phyloP scores from a whole-genome alignment of 1,140 invertebrate species.

The Drosophila gunungcola region DNA sequence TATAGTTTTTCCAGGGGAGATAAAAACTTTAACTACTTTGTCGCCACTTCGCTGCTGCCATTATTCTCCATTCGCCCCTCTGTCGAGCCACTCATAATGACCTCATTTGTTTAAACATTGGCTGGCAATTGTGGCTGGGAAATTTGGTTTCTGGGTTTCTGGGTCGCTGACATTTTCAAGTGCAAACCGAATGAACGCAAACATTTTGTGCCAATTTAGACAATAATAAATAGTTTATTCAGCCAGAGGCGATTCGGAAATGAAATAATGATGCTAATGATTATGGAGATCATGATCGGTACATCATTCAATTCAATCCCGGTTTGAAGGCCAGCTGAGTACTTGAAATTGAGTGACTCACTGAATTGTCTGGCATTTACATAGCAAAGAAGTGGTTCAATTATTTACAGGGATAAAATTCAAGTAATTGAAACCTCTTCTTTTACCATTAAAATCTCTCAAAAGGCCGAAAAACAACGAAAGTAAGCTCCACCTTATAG shows the following conservation, averaged over 20 bases:
- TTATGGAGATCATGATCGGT: constrained; percentile 24
- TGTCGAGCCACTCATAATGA: constrained; percentile 55
- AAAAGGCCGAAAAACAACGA: no score
- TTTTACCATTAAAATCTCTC: no score
- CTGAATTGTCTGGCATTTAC: constrained; percentile 7
- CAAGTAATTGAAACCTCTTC: no score
- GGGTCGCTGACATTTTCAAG: constrained; percentile 61
- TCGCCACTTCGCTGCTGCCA: constrained; percentile 68
- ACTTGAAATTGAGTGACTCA: constrained; percentile 9
- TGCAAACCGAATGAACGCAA: constrained; percentile 43
- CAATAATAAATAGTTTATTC: constrained; percentile 42
- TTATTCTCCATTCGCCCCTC: constrained; percentile 32
- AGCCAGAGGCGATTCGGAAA: constrained; percentile 5
- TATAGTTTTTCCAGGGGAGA: constrained; percentile 44
- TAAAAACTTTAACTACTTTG: constrained; percentile 81
- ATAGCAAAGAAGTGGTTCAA: neutral
- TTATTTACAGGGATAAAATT: no score
- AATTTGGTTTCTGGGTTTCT: constrained; percentile 59
- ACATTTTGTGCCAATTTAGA: constrained; percentile 66
- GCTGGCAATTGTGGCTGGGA: constrained; percentile 46
- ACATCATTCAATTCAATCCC: neutral
- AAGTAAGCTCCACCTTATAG: no score
- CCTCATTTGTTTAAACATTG: constrained; percentile 81
- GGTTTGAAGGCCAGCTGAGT: constrained; percentile 13
- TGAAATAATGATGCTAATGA: constrained; percentile 8